Evolutionary conservation across 2,113 vertebrate species (phyloP).

Genomic region (Mirounga angustirostris): DNA sequence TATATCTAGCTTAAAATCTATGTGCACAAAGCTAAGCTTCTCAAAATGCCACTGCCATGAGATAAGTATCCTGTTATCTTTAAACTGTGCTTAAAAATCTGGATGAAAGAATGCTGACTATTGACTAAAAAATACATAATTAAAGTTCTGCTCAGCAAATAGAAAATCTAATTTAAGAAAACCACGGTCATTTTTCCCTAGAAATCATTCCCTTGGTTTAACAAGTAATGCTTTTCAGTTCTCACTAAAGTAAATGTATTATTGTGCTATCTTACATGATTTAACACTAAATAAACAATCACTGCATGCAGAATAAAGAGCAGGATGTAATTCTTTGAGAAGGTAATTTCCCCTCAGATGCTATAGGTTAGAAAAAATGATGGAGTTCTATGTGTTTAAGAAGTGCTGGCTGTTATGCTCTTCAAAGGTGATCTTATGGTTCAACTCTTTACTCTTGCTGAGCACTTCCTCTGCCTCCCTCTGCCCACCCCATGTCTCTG

Average conservation of each 20-base stretch:
- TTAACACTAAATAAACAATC: conserved; percentile 67
- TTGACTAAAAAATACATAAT: conserved; percentile 66
- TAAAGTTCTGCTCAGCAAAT: conserved; percentile 73
- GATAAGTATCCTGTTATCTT: conserved; percentile 64
- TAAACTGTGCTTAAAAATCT: conserved; percentile 54
- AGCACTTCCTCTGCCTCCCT: background rate
- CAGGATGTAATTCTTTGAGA: background rate
- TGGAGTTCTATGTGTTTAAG: background rate
- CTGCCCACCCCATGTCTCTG: rapidly evolving
- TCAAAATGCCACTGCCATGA: background rate
- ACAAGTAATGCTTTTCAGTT: conserved; percentile 68
- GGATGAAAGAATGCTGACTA: conserved; percentile 62
- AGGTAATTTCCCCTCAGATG: background rate
- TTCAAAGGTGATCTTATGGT: background rate
- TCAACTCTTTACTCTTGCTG: rapidly evolving
- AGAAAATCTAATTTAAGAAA: conserved; percentile 79
- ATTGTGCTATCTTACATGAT: conserved; percentile 44
- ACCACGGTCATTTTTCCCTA: background rate
- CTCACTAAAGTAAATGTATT: conserved; percentile 63
- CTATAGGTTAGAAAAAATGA: background rate
- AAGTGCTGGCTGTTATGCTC: background rate
- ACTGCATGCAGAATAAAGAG: background rate
- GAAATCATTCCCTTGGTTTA: conserved; percentile 72
- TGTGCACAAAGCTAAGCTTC: background rate
- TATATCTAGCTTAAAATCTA: conserved; percentile 1